A percentile compares a stretch with the other conserved stretches of the same genome.
Evolutionary conservation across 53 echinoderm and acorn worm genomes (phyloP).

Genomic region (Holothuria leucospilota): DNA sequence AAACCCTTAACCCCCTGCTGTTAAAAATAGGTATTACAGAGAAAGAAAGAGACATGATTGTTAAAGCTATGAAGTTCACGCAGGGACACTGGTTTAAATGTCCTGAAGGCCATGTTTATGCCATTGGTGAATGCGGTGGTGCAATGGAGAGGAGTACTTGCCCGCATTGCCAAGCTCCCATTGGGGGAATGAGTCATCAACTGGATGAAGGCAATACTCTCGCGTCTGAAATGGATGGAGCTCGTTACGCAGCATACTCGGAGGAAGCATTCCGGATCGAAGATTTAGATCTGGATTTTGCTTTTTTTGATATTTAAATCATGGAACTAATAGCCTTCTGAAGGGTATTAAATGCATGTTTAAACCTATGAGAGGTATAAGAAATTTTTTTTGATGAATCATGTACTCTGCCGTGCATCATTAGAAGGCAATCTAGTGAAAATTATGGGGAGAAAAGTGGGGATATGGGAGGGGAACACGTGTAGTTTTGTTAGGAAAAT

Average conservation of each 20-base stretch:
- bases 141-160: constrained; percentile 66
- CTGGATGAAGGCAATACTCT: constrained; percentile 70
- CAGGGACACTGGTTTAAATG: constrained; percentile 88
- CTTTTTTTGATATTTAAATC: neutral
- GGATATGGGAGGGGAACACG: no score
- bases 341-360: no score
- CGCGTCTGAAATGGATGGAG: constrained; percentile 92
- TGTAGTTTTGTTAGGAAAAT: no score
- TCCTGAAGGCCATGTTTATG: constrained; percentile 82
- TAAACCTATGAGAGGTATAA: no score
- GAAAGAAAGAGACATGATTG: constrained; percentile 69
- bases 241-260: constrained; percentile 72
- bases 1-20: constrained; percentile 3
- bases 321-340: no score
- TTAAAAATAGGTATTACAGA: constrained; percentile 66
- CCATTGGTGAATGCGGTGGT: constrained; percentile 87
- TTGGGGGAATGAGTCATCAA: constrained; percentile 72
- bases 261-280: constrained; percentile 75
- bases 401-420: no score
- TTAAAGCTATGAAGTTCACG: constrained; percentile 66
- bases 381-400: no score
- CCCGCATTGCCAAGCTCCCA: constrained; percentile 69
- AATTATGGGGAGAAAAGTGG: no score
- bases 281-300: constrained; percentile 61
- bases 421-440: no score